Base-by-base conservation (phyloP, 2,888 invertebrate species). In the Netelia inedita region DNA sequence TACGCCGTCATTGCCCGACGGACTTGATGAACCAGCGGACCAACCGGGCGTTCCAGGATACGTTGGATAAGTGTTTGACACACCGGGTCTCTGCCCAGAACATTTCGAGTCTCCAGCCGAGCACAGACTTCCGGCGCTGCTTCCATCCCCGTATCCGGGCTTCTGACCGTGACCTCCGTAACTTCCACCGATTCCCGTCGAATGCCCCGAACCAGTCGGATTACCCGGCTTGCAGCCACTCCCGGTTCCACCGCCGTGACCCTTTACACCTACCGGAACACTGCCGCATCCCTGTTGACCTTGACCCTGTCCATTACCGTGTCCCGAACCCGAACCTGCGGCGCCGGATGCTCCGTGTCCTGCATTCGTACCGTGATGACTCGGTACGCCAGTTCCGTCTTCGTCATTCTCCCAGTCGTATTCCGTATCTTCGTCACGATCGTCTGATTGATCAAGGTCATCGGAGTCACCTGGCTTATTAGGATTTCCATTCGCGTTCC, bases 401-500 rank as follows among this genome's bases (percentile, higher is more conserved):
- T 50, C 16, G 11, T 63, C 72, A 81, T 81, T 61, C 55, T 41
- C 16, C 23, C 50, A 68, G 78, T 69, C 69, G 68, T 81, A 74
- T 81, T 81, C 81, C 16, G 76, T 46, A 35, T 10, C 76, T 68
- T 35, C 59, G 23, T 16, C 68, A 14, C 53, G 81, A 69, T 73
- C 73, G 61, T 28, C 68, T 41, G 76, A 50, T 35, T 35, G 61
- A 53, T 61, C 61, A 73, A 84, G 84, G 81, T 78, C 76, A 41
- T 57, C 84, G 2, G 73, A 59, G 73, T 59, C 73, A 21, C 8
- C 72, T 10, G 57, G 57, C 21, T 65, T 69, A 85, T 85, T 81
- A 73, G 63, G 81, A 85, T 85, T 74, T 69, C 61, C 65, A 78
- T 74, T 79, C 23, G 43, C 53, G 53, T 72, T 72, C 50, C 76